Conservation (phyloP, 2,797 vertebrate genomes). For the Catostomus latipinnis region DNA sequence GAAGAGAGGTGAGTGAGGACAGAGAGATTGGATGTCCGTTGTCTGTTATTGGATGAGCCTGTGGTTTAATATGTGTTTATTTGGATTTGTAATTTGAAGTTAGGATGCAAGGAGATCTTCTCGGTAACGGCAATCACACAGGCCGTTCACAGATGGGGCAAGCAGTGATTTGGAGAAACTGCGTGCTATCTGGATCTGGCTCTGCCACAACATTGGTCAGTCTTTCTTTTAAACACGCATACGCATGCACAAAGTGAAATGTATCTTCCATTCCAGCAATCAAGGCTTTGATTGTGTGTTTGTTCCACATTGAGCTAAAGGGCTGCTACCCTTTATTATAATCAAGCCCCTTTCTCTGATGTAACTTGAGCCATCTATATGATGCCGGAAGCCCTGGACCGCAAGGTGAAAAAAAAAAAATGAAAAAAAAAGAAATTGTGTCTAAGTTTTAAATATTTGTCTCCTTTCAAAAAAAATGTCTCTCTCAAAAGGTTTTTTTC, state of each 20-base stretch:
- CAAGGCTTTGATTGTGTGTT: background rate
- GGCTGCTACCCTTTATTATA: too few species aligned
- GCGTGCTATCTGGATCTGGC: constrained; percentile 70
- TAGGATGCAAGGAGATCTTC: constrained; percentile 18
- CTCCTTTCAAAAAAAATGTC: too few species aligned
- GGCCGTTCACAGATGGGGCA: constrained; percentile 65
- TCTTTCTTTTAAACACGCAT: background rate
- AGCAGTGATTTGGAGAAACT: constrained; percentile 66
- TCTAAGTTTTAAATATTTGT: too few species aligned
- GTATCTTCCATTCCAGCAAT: background rate
- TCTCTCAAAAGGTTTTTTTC: too few species aligned
- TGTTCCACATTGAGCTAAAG: background rate
- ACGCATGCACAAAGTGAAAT: background rate
- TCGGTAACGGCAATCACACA: constrained; percentile 59
- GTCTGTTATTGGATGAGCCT: constrained; percentile 10
- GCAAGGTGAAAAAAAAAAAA: too few species aligned
- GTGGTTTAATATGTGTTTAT: constrained; percentile 14
- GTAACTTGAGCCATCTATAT: background rate
- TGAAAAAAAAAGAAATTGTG: too few species aligned
- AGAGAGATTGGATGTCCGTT: background rate
- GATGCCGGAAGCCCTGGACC: too few species aligned
- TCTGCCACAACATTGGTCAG: constrained; percentile 71
- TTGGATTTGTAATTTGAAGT: constrained; percentile 40
- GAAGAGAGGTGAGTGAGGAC: constrained; percentile 45
- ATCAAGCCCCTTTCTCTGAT: too few species aligned